phyloP scores from a whole-genome alignment of 2,888 invertebrate genomes.

The Eurytoma californica region DNA sequence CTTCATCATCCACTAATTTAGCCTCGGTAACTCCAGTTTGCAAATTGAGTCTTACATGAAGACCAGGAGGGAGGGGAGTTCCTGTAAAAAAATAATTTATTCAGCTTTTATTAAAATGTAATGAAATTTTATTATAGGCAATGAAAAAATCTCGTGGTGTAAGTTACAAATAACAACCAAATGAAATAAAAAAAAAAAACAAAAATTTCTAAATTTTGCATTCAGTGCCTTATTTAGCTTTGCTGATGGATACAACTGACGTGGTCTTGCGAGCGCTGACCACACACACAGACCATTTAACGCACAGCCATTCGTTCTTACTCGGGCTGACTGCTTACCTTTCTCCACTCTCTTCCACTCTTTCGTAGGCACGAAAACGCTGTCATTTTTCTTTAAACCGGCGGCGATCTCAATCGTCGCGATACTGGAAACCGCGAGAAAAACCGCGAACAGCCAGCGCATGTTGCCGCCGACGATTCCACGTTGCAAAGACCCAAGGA shows the following conservation, averaged over 20 bases:
- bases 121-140: too few species aligned
- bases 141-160: too few species aligned
- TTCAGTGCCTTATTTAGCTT: not conserved
- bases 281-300: not conserved
- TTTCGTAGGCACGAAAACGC: constrained; percentile 78
- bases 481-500: constrained; percentile 19
- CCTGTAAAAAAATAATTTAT: constrained; percentile 74
- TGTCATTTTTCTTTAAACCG: constrained; percentile 64
- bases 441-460: constrained; percentile 3
- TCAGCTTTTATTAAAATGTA: not conserved
- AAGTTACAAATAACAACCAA: too few species aligned
- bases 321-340: constrained; percentile 75
- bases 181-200: not conserved
- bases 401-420: not conserved
- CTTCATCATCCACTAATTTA: constrained; percentile 78
- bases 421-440: constrained; percentile 7
- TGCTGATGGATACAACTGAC: constrained; percentile 58
- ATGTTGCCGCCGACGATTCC: constrained; percentile 10
- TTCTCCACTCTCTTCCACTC: constrained; percentile 81
- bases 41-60: constrained; percentile 86
- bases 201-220: not conserved
- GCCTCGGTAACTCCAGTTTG: constrained; percentile 85
- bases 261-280: constrained; percentile 57
- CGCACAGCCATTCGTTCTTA: not conserved
- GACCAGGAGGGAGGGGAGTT: constrained; percentile 83